Conservation (phyloP, 2,113 vertebrate genomes). For the Micronisus gabar region DNA sequence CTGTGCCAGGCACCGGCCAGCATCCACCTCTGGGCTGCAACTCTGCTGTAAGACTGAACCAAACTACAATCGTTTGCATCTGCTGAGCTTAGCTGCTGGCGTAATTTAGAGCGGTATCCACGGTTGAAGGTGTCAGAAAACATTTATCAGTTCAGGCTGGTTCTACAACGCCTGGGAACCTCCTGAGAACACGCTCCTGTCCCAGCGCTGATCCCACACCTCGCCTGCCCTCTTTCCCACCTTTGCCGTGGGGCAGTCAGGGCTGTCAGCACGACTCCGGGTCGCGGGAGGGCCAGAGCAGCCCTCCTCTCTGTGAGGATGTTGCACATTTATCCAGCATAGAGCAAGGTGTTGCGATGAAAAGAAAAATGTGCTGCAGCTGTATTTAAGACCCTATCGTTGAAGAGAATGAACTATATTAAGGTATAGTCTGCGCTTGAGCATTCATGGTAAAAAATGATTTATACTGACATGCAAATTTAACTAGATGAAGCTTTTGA, state of each 20-base stretch:
- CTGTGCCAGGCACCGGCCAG: neutral
- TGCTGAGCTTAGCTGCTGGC: neutral
- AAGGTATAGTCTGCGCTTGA: neutral
- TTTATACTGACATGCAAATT: slow-evolving; percentile 30
- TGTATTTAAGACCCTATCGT: neutral
- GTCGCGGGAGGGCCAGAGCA: neutral
- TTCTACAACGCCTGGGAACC: neutral
- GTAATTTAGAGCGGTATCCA: neutral
- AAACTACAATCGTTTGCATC: neutral
- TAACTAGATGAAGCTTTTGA: slow-evolving; percentile 32
- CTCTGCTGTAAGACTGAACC: neutral
- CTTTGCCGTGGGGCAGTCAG: neutral
- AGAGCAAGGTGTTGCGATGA: neutral
- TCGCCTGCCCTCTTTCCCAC: neutral
- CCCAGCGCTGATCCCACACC: neutral
- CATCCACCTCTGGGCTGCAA: neutral
- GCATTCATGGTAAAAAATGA: neutral
- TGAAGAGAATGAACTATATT: neutral
- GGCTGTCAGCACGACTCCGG: neutral
- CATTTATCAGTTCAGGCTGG: neutral
- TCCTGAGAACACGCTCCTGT: neutral
- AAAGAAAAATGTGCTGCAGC: neutral
- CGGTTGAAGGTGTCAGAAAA: neutral
- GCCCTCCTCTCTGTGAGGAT: neutral
- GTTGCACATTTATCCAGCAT: neutral